A percentile compares a stretch with the other conserved stretches of the same genome.
Evolutionary conservation across 1,140 invertebrate genomes (phyloP).

Genomic region (Camponotus floridanus): DNA sequence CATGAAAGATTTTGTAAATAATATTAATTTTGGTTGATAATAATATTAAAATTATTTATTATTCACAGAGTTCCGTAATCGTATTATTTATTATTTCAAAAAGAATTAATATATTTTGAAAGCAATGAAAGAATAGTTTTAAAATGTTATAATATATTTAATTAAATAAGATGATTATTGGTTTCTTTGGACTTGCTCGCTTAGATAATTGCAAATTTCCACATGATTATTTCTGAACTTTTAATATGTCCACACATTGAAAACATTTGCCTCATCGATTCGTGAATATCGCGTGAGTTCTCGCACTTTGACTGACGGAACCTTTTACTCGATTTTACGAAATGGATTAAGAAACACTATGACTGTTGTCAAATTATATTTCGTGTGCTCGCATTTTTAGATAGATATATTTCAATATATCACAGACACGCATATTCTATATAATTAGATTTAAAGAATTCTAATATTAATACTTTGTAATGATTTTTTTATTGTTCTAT

Average conservation of each 20-base stretch:
- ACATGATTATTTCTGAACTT: constrained; percentile 25
- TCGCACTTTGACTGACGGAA: constrained; percentile 47
- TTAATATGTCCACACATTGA: constrained; percentile 39
- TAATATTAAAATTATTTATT: no score
- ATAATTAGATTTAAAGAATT: background rate
- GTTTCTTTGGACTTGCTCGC: background rate
- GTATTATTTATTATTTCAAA: no score
- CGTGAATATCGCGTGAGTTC: constrained; percentile 79
- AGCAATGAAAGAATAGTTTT: no score
- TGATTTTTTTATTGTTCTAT: background rate
- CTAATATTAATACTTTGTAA: no score
- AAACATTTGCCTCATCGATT: constrained; percentile 55
- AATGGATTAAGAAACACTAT: constrained; percentile 73
- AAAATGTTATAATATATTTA: background rate
- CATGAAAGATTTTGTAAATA: background rate
- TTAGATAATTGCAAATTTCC: background rate
- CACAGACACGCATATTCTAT: background rate
- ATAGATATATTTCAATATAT: background rate
- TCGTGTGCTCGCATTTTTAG: background rate
- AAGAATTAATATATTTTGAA: no score
- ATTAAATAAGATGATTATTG: background rate
- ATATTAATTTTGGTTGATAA: background rate
- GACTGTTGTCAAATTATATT: constrained; percentile 19
- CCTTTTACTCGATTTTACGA: constrained; percentile 45
- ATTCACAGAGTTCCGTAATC: no score